Evolutionary conservation across 2,797 vertebrate genomes (phyloP).

Genomic region (Okamejei kenojei): DNA sequence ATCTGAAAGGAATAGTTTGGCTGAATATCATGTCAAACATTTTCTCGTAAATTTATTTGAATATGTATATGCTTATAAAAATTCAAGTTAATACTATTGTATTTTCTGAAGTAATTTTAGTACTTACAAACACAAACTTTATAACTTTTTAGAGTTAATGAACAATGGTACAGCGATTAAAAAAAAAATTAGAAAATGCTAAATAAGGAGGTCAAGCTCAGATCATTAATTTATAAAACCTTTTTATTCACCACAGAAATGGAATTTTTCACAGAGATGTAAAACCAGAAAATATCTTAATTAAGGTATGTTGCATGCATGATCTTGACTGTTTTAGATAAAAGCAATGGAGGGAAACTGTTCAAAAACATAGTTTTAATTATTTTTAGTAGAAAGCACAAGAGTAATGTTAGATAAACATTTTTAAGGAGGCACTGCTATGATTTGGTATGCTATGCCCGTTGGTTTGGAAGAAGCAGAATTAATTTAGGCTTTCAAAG

Average conservation of each 20-base stretch:
- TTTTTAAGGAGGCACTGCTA: no score
- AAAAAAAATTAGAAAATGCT: background rate
- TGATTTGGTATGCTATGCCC: no score
- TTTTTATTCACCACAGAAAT: constrained; percentile 58
- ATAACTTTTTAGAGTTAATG: background rate
- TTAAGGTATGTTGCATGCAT: constrained; percentile 63
- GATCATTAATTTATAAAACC: background rate
- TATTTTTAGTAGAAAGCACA: no score
- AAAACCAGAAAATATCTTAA: constrained; percentile 81
- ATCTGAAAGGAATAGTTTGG: background rate
- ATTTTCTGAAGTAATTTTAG: constrained; percentile 4
- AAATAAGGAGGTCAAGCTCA: background rate
- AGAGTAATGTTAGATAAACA: no score
- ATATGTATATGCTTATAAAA: background rate
- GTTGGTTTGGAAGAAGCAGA: no score
- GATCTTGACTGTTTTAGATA: no score
- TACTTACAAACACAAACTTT: background rate
- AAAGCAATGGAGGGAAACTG: no score
- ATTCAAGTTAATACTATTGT: background rate
- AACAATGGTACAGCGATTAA: background rate
- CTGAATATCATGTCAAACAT: background rate
- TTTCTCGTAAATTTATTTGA: background rate
- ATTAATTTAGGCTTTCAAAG: no score
- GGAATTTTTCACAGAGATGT: constrained; percentile 83
- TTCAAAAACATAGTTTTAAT: no score